These are phyloP conservation scores for Cryptoblepharus egeriae DNA, from an alignment of 2,797 vertebrate species.

Conservation along the genomic window DNA sequence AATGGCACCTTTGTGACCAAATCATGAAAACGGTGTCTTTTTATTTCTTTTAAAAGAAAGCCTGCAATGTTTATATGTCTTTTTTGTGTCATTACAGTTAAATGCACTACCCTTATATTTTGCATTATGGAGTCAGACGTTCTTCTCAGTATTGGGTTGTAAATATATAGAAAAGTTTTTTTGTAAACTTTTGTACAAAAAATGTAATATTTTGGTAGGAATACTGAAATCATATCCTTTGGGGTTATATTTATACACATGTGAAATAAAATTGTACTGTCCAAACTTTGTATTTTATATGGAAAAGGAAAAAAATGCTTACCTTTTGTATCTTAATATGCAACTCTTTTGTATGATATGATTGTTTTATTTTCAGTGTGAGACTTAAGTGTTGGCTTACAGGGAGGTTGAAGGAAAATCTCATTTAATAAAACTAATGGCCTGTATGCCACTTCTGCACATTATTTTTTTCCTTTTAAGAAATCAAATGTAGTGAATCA, in stretches of 20 bases:
- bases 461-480: background rate
- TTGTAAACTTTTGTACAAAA: conserved; percentile 88
- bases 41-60: background rate
- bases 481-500: conserved; percentile 3
- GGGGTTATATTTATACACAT: conserved; percentile 88
- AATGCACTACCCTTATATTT: conserved; percentile 72
- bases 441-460: conserved; percentile 42
- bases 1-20: background rate
- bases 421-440: conserved; percentile 64
- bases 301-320: conserved; percentile 80
- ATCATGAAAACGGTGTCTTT: background rate
- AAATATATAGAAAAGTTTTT: conserved; percentile 81
- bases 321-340: conserved; percentile 84
- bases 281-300: conserved; percentile 84
- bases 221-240: conserved; percentile 85
- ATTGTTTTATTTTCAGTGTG: conserved; percentile 81
- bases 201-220: conserved; percentile 85
- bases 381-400: conserved; percentile 70
- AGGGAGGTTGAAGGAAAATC: conserved; percentile 61
- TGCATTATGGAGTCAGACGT: conserved; percentile 64
- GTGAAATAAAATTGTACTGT: conserved; percentile 84
- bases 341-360: conserved; percentile 77
- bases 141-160: conserved; percentile 77
- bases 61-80: background rate
- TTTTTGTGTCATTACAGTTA: conserved; percentile 22